A percentile compares a stretch with the other conserved stretches of the same genome.
Evolutionary conservation across 2,113 vertebrate genomes (phyloP).

Genomic region (Larimichthys polyactis): DNA sequence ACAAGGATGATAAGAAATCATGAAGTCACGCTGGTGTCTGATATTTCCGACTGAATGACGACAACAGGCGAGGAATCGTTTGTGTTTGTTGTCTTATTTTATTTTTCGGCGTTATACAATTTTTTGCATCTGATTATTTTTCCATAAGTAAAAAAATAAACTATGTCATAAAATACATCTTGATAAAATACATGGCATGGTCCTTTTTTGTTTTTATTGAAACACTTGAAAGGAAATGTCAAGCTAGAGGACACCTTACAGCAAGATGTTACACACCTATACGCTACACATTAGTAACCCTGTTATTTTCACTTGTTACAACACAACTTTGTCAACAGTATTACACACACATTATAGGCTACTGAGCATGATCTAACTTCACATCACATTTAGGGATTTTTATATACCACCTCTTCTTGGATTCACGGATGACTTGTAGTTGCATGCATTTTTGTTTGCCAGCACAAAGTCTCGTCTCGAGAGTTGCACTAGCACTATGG

Average conservation of each 20-base stretch:
- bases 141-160: conserved; percentile 95
- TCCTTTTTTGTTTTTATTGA: conserved; percentile 88
- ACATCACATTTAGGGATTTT: conserved; percentile 86
- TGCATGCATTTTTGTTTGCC: conserved; percentile 93
- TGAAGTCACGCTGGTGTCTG: too few species aligned
- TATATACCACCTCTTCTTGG: conserved; percentile 50
- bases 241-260: conserved; percentile 67
- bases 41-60: conserved; percentile 7
- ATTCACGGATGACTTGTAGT: conserved; percentile 78
- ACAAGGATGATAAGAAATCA: too few species aligned
- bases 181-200: conserved; percentile 91
- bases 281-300: conserved; percentile 70
- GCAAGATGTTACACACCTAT: conserved; percentile 67
- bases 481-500: conserved; percentile 85
- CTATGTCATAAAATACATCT: conserved; percentile 94
- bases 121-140: conserved; percentile 78
- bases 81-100: conserved; percentile 51
- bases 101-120: conserved; percentile 72
- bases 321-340: conserved; percentile 67
- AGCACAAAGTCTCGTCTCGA: conserved; percentile 83
- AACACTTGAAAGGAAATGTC: conserved; percentile 71
- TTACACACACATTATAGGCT: conserved; percentile 48
- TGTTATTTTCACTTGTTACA: conserved; percentile 69
- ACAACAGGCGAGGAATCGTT: neutral
- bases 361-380: conserved; percentile 76